These are phyloP conservation scores for Cantharis rustica DNA, from an alignment of 2,888 invertebrate genomes.

Conservation along the genomic window DNA sequence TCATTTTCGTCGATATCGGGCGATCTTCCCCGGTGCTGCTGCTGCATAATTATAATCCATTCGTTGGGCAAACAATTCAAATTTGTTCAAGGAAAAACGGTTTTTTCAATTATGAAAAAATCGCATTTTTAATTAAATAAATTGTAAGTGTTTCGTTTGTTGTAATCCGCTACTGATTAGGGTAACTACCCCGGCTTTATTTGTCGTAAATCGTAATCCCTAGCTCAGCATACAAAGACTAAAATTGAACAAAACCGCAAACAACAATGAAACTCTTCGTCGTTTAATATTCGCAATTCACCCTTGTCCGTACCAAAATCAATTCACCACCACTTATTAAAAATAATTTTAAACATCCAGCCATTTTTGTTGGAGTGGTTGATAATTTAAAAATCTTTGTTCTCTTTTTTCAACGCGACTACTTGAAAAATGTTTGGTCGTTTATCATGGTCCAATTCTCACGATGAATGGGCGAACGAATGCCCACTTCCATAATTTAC, in stretches of 20 bases:
- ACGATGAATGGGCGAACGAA: background rate
- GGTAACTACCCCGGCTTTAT: slow-evolving; percentile 3
- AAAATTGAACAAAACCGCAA: slow-evolving; percentile 13
- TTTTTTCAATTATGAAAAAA: background rate
- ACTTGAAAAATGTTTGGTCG: background rate
- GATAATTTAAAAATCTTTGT: background rate
- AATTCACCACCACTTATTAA: background rate
- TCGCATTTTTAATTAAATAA: background rate
- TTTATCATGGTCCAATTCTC: background rate
- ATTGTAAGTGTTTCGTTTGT: background rate
- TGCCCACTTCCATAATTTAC: background rate
- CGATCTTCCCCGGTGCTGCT: background rate
- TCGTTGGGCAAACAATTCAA: background rate
- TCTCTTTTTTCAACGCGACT: background rate
- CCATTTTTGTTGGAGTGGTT: background rate
- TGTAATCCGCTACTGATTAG: background rate
- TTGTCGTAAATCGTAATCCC: slow-evolving; percentile 4
- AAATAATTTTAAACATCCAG: background rate
- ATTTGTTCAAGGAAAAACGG: background rate
- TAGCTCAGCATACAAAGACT: slow-evolving; percentile 1
- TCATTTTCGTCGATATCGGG: background rate
- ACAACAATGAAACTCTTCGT: slow-evolving; percentile 16
- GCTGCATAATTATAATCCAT: background rate
- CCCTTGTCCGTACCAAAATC: slow-evolving; percentile 1
- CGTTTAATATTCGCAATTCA: slow-evolving; percentile 10